Base-by-base conservation (phyloP, 2,797 vertebrate species). In the Schizopygopsis malacanthus region DNA sequence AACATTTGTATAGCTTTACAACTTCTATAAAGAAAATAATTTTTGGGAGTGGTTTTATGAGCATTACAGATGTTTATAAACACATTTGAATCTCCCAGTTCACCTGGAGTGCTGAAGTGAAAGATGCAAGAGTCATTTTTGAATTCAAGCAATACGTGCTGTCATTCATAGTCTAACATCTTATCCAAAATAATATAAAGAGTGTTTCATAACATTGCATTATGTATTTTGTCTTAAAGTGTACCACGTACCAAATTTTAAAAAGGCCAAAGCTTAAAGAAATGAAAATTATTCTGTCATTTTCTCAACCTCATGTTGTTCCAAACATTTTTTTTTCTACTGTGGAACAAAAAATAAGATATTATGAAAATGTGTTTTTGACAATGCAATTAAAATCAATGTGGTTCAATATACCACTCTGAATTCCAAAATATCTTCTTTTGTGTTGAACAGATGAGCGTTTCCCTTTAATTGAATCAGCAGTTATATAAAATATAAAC, bases 11-110 rank as follows among this genome's bases (percentile, higher is more conserved):
- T 41, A 41, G 43, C 28, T 83, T 65, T 76, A 4, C 56, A 63
- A 47, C 70, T 37, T 83, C 25, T 61, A 63, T 50, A 39, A 83
- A 22, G 41, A 83, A 43, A 45, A 33, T 9, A 7, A 9, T 83
- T 6, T 41, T 50, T 11, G 12, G 7, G 41, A 75, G 71, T 63
- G 43, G 8, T 28, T 63, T 83, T 83, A 69, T 82, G 52, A 82
- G 69, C 11, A 61, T 37, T 73, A 22, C 67, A 61, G 41, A 73
- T 28, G 18, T 13, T 72, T 18, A 73, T 73, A 73, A 82, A 47
- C n/a, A n/a, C 70, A 82, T 71, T 18, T 43, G 6, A 18, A 72
- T 82, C 15, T 45, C 52, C 16, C 52, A 41, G 80, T 39, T n/a
- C 25, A 43, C 16, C 69, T 33, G 39, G 18, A 59, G 39, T 16